Base-by-base conservation (phyloP, 2,113 vertebrate species). In the Mustelus asterias region DNA sequence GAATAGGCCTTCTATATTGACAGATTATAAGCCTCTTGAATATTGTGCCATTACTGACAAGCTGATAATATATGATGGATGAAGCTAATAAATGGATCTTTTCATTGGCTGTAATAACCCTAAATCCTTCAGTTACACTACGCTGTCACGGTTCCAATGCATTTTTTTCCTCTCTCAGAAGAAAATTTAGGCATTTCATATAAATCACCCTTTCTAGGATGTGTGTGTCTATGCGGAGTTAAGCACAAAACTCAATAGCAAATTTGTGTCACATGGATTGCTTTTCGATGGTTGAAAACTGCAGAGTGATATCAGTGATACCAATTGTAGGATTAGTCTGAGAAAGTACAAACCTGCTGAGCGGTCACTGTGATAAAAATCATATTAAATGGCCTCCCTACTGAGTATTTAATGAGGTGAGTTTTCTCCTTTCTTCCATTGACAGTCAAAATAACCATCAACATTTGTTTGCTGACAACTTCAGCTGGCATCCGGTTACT, bases 171-270 rank as follows among this genome's bases (percentile, higher is more conserved):
- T 63, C 94, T 72, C 96, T 96, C 86, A 96, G 95, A 92, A 96
- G 96, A 96, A 97, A 96, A 96, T 96, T 70, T 83, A 94, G 96
- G 96, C 48, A 96, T 97, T 97, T 90, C 96, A 96, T 83, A 97
- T 96, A 96, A 97, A 97, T 97, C 96, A 96, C 95, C 96, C 96
- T 95, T 96, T 97, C 96, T 95, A 96, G 60, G 96, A 96, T 96
- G 48, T 95, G 76, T 96, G 5, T 96, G 94, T 97, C 96, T 96
- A 95, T 67, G 96, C 69, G 96, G 96, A 96, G 96, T 96, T 95
- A 96, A 97, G 96, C 96, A 97, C 96, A 97, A 97, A 97, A 97
- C 96, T 96, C 96, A 97, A 96, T 10, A 65, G 92, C 54, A 96
- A 67, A 96, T 96, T 96, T 96, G 97, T 96, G 96, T 96, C 96